phyloP scores from a whole-genome alignment of 2,888 invertebrate species.

The Thereva unica region DNA sequence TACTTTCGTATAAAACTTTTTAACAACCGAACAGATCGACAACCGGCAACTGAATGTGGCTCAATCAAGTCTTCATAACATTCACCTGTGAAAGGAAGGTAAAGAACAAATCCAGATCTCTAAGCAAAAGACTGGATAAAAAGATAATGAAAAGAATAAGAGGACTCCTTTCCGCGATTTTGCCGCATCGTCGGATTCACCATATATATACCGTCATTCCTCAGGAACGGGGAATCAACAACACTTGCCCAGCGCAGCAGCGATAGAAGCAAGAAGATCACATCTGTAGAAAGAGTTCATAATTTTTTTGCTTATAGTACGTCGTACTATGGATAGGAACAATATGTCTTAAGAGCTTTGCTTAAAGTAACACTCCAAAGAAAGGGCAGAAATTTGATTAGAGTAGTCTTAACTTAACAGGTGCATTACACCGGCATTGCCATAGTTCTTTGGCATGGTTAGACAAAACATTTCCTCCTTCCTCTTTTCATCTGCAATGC shows the following conservation, averaged over 20 bases:
- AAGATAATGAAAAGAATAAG: slow-evolving; percentile 17
- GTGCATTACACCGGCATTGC: slow-evolving; percentile 10
- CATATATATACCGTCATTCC: too few species aligned
- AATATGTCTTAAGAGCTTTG: too few species aligned
- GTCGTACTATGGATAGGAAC: too few species aligned
- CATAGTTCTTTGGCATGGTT: slow-evolving; percentile 2
- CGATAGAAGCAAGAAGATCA: too few species aligned
- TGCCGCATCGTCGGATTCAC: background rate
- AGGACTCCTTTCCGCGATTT: slow-evolving; percentile 22
- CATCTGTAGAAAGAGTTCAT: too few species aligned
- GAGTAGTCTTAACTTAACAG: slow-evolving; percentile 24
- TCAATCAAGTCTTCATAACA: slow-evolving; percentile 20
- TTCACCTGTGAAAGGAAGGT: slow-evolving; percentile 28
- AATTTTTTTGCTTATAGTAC: too few species aligned
- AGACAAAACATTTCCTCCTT: slow-evolving; percentile 21
- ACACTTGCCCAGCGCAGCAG: too few species aligned
- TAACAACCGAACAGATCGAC: slow-evolving; percentile 23
- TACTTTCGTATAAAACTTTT: background rate
- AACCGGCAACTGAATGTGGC: slow-evolving; percentile 28
- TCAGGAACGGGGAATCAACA: too few species aligned
- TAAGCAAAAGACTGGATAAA: slow-evolving; percentile 2
- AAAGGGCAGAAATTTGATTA: slow-evolving; percentile 17
- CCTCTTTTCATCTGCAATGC: background rate
- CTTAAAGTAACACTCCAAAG: too few species aligned
- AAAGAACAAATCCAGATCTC: background rate